phyloP scores from a whole-genome alignment of 2,113 vertebrate genomes.

The Amazona vittata region DNA sequence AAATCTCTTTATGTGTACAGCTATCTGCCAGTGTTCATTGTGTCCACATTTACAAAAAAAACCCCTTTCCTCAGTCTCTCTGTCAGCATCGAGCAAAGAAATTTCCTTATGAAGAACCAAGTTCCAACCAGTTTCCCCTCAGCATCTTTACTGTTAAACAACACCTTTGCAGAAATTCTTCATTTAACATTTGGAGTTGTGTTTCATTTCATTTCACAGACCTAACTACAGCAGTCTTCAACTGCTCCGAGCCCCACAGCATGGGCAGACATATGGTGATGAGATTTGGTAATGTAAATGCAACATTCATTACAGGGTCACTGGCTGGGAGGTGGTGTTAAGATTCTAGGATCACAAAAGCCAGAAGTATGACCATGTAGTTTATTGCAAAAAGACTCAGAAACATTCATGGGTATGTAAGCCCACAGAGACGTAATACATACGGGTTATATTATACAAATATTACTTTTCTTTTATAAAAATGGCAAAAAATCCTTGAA shows the following conservation, averaged over 20 bases:
- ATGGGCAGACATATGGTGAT: not conserved
- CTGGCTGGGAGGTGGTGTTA: not conserved
- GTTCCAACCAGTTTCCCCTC: not conserved
- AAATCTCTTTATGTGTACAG: not conserved
- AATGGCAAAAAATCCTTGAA: not conserved
- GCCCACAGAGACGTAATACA: not conserved
- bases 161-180: not conserved
- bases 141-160: not conserved
- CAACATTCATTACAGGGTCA: not conserved
- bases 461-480: not conserved
- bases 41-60: not conserved
- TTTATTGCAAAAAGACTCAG: not conserved
- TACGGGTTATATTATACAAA: not conserved
- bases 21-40: not conserved
- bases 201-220: slow-evolving; percentile 8
- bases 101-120: not conserved
- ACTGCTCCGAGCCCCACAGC: not conserved
- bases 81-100: not conserved
- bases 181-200: not conserved
- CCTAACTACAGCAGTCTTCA: not conserved
- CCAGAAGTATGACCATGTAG: not conserved
- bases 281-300: not conserved
- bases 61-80: not conserved
- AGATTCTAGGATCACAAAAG: slow-evolving; percentile 23
- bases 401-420: not conserved